Evolutionary conservation across 2,888 invertebrate species (phyloP).

Genomic region (Stenurella melanura): DNA sequence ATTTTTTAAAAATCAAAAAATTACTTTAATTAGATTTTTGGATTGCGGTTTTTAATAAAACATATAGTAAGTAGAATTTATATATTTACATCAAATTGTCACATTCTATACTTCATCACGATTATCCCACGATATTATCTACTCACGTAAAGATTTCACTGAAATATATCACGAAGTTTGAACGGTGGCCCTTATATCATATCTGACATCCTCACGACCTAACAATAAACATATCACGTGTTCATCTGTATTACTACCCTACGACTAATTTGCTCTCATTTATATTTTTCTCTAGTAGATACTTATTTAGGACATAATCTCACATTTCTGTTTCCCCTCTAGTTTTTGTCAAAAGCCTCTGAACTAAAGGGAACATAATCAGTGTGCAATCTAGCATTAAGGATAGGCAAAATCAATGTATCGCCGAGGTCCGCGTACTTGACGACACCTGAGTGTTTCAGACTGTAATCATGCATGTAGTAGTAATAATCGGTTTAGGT

Average conservation of each 20-base stretch:
- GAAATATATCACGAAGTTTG: conserved; percentile 7
- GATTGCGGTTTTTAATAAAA: too few relatives aligned
- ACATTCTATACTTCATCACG: too few relatives aligned
- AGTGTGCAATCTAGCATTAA: conserved; percentile 27
- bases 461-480: conserved; percentile 55
- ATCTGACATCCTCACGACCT: conserved; percentile 10
- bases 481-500: conserved; percentile 58
- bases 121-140: neutral
- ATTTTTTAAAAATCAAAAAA: too few relatives aligned
- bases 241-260: neutral
- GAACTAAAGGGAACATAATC: conserved; percentile 6
- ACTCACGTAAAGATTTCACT: conserved; percentile 7
- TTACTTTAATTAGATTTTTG: too few relatives aligned
- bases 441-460: conserved; percentile 53
- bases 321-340: neutral
- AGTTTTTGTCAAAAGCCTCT: neutral
- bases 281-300: neutral
- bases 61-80: too few relatives aligned
- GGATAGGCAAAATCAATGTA: conserved; percentile 45
- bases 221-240: neutral
- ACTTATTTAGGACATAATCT: neutral
- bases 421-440: conserved; percentile 22
- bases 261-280: neutral
- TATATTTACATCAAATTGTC: too few relatives aligned
- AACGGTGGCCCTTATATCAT: neutral